Evolutionary conservation across 1,140 invertebrate genomes (phyloP).

Genomic region (Euglossa dilemma): DNA sequence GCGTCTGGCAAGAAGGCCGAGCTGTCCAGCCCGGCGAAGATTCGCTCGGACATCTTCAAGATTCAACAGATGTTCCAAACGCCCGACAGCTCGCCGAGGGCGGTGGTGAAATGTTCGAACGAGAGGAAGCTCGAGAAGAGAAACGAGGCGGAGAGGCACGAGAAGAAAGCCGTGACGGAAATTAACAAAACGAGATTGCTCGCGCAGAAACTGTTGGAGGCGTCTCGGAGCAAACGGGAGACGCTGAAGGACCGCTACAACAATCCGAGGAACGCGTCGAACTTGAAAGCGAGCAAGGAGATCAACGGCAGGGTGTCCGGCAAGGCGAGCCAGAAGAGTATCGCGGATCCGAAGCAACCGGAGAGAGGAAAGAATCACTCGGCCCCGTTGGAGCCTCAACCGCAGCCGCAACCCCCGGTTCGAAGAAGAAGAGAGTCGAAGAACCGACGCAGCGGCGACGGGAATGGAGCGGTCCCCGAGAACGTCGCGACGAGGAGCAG

Average conservation of each 20-base stretch:
- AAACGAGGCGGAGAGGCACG: slow-evolving; percentile 40
- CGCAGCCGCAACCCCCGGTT: slow-evolving; percentile 42
- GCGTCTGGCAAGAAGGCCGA: slow-evolving; percentile 36
- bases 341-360: slow-evolving; percentile 7
- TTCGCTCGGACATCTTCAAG: slow-evolving; percentile 69
- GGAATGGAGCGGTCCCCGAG: not conserved
- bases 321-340: slow-evolving; percentile 11
- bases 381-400: slow-evolving; percentile 31
- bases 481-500: not conserved
- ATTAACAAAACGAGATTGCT: slow-evolving; percentile 62
- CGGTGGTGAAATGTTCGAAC: not conserved
- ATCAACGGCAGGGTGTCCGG: slow-evolving; percentile 26
- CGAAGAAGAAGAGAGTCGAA: slow-evolving; percentile 56
- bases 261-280: slow-evolving; percentile 51
- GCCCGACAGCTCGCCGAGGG: slow-evolving; percentile 39
- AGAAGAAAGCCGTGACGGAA: slow-evolving; percentile 53
- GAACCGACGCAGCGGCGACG: not conserved
- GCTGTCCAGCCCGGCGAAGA: slow-evolving; percentile 64
- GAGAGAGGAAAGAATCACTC: slow-evolving; percentile 42
- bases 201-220: slow-evolving; percentile 67
- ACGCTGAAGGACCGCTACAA: slow-evolving; percentile 55
- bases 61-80: slow-evolving; percentile 71
- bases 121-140: slow-evolving; percentile 38
- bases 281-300: slow-evolving; percentile 18
- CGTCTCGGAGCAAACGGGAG: slow-evolving; percentile 59